A percentile compares a stretch with the other conserved stretches of the same genome.
These are phyloP conservation scores for Sebastes diaconus DNA, from an alignment of 2,797 vertebrate species.

Conservation along the genomic window DNA sequence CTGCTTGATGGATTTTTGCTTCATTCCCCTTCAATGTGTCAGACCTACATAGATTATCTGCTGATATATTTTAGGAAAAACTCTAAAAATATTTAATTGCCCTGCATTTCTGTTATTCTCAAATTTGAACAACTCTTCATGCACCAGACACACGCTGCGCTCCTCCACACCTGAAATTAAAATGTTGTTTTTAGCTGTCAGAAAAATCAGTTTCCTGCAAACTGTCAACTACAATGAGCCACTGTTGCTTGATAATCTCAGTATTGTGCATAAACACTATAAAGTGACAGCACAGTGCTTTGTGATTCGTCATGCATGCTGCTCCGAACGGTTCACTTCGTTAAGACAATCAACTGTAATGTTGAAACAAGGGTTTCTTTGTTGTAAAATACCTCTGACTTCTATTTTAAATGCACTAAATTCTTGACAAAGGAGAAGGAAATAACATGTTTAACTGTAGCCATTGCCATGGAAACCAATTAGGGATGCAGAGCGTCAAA, in stretches of 20 bases:
- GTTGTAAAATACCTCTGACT: slow-evolving; percentile 35
- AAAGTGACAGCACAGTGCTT: slow-evolving; percentile 41
- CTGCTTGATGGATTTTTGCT: slow-evolving; percentile 15
- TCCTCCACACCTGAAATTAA: slow-evolving; percentile 55
- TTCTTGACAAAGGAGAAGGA: slow-evolving; percentile 50
- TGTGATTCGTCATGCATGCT: slow-evolving; percentile 34
- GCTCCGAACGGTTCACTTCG: slow-evolving; percentile 20
- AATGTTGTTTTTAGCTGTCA: slow-evolving; percentile 50
- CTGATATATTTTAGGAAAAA: slow-evolving; percentile 2
- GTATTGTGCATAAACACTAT: slow-evolving; percentile 10
- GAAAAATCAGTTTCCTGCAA: slow-evolving; percentile 30
- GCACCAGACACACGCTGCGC: slow-evolving; percentile 16
- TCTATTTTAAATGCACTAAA: slow-evolving; percentile 31
- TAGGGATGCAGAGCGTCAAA: slow-evolving; percentile 42
- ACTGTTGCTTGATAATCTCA: slow-evolving; percentile 9
- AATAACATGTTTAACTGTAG: slow-evolving; percentile 32
- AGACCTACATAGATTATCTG: neutral
- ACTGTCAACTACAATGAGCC: slow-evolving; percentile 28
- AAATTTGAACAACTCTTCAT: slow-evolving; percentile 2
- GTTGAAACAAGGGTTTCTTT: slow-evolving; percentile 39
- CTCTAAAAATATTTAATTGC: neutral
- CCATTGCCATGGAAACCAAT: slow-evolving; percentile 54
- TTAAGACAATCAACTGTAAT: slow-evolving; percentile 45
- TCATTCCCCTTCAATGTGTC: neutral
- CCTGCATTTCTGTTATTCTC: slow-evolving; percentile 24